Base-by-base conservation (phyloP, 2,113 vertebrate genomes). In the Seriola aureovittata region DNA sequence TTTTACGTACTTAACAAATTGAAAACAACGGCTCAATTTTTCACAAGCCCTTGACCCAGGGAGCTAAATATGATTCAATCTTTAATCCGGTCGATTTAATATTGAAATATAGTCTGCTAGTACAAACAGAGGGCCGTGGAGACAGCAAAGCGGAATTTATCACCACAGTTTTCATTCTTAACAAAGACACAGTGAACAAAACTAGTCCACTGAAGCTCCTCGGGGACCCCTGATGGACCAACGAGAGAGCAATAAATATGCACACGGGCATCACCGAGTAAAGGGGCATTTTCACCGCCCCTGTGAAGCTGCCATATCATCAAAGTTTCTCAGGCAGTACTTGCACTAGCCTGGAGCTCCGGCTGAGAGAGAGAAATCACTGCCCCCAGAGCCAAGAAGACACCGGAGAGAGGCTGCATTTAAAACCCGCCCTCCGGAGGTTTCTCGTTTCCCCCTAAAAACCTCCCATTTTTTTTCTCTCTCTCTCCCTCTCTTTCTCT, bases 361-460 rank as follows among this genome's bases (percentile, higher is more conserved):
- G 87, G 82, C 87, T 86, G 82, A 64, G 84, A 81, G 89, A 93
- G 84, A 90, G 84, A 81, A 88, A 90, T 84, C 90, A 87, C 91
- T 85, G 86, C 91, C 85, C 92, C 90, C 84, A 84, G 89, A 91
- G 92, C 88, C 88, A 57, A 90, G 77, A 54, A 91, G 92, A 92
- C 93, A 88, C 90, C 86, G 90, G 90, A 91, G 90, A 92, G 92
- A 94, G 93, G 94, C 91, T 93, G 90, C 52, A 89, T 90, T 94
- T 93, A 93, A 90, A 95, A 95, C 95, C 95, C 95, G 95, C 95
- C 95, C 95, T 94, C 95, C 71, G 73, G 92, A 93, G 92, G 90
- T 88, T 93, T 94, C 93, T 93, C 92, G 88, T 94, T 88, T 89
- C 91, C 91, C 91, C 92, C 74, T 74, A 80, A 93, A 93, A 95